Conservation (phyloP, 2,113 vertebrate genomes). For the Trogon surrucura region DNA sequence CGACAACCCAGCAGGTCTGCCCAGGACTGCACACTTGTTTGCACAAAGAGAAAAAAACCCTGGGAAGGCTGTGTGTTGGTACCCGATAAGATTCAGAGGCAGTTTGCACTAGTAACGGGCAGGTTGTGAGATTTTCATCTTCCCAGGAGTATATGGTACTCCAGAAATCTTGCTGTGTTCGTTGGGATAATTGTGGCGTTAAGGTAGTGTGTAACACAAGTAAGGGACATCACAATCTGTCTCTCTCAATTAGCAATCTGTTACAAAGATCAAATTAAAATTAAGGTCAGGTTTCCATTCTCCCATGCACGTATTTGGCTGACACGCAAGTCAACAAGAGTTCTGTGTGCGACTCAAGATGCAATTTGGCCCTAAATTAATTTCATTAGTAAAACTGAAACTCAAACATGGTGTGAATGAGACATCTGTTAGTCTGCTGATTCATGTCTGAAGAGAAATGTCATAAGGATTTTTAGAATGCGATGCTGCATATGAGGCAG, state of each 20-base stretch:
- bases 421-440: constrained; percentile 70
- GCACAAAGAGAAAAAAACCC: background rate
- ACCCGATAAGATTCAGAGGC: background rate
- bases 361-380: constrained; percentile 68
- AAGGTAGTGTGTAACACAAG: background rate
- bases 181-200: constrained; percentile 3
- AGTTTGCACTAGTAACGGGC: background rate
- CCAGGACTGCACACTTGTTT: background rate
- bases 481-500: constrained; percentile 35
- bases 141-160: background rate
- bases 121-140: background rate
- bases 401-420: constrained; percentile 72
- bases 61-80: background rate
- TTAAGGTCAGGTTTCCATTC: constrained; percentile 50
- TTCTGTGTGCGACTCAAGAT: constrained; percentile 43
- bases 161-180: background rate
- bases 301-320: constrained; percentile 37
- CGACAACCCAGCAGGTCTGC: background rate
- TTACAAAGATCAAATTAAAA: constrained; percentile 36
- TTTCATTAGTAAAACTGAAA: constrained; percentile 68
- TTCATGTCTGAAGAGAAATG: constrained; percentile 67
- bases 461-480: constrained; percentile 65
- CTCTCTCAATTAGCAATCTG: constrained; percentile 51
- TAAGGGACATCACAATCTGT: constrained; percentile 37
- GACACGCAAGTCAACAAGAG: constrained; percentile 38